Conservation (phyloP, 2,888 invertebrate genomes). For the Pseudanteris insignis region DNA sequence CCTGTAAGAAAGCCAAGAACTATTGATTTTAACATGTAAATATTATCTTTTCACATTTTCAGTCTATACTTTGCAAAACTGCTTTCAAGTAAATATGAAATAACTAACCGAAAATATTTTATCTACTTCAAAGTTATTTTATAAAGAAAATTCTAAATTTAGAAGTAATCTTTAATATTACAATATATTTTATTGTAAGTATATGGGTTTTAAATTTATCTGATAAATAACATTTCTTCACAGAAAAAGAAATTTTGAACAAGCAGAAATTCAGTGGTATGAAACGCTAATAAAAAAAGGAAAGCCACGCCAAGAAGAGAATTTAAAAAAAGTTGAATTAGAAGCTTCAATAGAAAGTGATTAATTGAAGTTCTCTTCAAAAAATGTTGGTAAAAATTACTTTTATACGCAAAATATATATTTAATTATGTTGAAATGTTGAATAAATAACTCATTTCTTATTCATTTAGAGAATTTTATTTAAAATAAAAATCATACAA, state of each 20-base stretch:
- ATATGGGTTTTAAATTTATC: no score
- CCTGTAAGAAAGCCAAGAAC: conserved; percentile 70
- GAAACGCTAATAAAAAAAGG: conserved; percentile 53
- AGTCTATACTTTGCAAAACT: not conserved
- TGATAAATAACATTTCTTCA: conserved; percentile 9
- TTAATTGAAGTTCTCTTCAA: conserved; percentile 6
- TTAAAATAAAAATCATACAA: conserved; percentile 14
- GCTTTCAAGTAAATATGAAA: no score
- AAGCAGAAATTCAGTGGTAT: conserved; percentile 58
- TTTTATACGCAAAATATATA: no score
- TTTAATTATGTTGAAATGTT: no score
- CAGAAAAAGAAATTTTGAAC: conserved; percentile 55
- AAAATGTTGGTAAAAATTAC: no score
- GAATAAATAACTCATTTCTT: no score
- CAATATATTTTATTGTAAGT: no score
- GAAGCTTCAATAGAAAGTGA: conserved; percentile 44
- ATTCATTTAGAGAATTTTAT: conserved; percentile 1
- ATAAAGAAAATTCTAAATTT: no score
- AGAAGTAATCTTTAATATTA: no score
- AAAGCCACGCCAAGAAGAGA: conserved; percentile 29
- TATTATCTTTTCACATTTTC: not conserved
- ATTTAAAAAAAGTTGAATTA: conserved; percentile 42
- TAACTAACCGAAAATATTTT: no score
- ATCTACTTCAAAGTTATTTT: no score
- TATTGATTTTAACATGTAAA: conserved; percentile 50